These are phyloP conservation scores for Isichthys henryi DNA, from an alignment of 2,113 vertebrate species.

Conservation along the genomic window DNA sequence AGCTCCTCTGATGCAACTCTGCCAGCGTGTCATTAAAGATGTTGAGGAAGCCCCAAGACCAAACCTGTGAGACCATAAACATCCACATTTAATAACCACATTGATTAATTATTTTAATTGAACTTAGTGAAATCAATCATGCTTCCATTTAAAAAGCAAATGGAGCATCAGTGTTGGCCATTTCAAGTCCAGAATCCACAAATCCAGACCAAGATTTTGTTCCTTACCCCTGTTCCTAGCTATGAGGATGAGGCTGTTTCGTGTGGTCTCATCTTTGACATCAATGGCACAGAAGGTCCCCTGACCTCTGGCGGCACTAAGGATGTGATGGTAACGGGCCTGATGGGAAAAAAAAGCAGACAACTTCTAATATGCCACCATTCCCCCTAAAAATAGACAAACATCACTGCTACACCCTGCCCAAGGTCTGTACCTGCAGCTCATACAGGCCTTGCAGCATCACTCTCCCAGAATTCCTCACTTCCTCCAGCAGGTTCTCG, in stretches of 20 bases:
- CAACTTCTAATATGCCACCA: background rate
- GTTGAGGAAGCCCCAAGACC: slow-evolving; percentile 84
- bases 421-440: slow-evolving; percentile 60
- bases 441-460: slow-evolving; percentile 70
- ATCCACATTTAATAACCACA: background rate
- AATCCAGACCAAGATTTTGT: background rate
- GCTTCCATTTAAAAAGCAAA: background rate
- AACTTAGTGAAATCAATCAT: background rate
- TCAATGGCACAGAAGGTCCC: slow-evolving; percentile 93
- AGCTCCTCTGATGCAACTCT: slow-evolving; percentile 68
- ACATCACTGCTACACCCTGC: background rate
- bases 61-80: slow-evolving; percentile 59
- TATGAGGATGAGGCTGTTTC: slow-evolving; percentile 71
- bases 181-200: background rate
- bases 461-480: slow-evolving; percentile 69
- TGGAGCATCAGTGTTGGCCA: background rate
- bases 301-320: slow-evolving; percentile 83
- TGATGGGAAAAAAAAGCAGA: slow-evolving; percentile 32
- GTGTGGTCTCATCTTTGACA: slow-evolving; percentile 64
- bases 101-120: background rate
- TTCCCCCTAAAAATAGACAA: background rate
- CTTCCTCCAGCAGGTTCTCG: slow-evolving; percentile 82
- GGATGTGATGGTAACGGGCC: slow-evolving; percentile 75
- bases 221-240: slow-evolving; percentile 84
- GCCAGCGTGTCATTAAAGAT: slow-evolving; percentile 85